phyloP scores from a whole-genome alignment of 1,140 invertebrate species.

The Brachionus paranguensis region DNA sequence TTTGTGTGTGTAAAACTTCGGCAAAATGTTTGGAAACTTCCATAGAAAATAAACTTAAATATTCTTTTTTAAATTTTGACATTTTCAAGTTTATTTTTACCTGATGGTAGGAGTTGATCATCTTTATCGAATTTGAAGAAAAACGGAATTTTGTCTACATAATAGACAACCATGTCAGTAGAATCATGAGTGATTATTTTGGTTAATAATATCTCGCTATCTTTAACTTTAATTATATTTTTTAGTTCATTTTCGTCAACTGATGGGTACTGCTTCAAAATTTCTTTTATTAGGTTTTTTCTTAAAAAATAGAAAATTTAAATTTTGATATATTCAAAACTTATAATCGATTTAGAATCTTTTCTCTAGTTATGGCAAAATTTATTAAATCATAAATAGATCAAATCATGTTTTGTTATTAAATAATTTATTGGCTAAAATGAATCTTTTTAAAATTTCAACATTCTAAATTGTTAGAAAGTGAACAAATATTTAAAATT shows the following conservation, averaged over 20 bases:
- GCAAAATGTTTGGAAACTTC: conserved; percentile 29
- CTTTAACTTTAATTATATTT: background rate
- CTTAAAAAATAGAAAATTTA: background rate
- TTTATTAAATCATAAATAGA: too few species aligned
- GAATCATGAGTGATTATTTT: conserved; percentile 35
- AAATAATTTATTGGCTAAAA: too few species aligned
- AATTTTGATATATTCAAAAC: too few species aligned
- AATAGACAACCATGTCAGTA: conserved; percentile 1
- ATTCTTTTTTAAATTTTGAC: background rate
- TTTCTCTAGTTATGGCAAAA: too few species aligned
- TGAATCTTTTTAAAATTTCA: too few species aligned
- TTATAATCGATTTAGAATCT: too few species aligned
- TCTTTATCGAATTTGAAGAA: conserved; percentile 39
- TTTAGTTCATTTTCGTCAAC: conserved; percentile 3
- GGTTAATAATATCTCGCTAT: background rate
- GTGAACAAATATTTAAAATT: too few species aligned
- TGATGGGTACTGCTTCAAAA: background rate
- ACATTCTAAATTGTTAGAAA: too few species aligned
- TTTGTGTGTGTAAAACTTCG: conserved; percentile 23
- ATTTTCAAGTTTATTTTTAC: background rate
- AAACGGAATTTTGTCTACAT: conserved; percentile 28
- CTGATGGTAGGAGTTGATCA: background rate
- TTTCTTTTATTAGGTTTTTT: conserved; percentile 33
- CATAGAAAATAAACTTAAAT: conserved; percentile 39
- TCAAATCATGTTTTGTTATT: too few species aligned